These are phyloP conservation scores for Apamea monoglypha DNA, from an alignment of 2,888 invertebrate genomes.

Conservation along the genomic window DNA sequence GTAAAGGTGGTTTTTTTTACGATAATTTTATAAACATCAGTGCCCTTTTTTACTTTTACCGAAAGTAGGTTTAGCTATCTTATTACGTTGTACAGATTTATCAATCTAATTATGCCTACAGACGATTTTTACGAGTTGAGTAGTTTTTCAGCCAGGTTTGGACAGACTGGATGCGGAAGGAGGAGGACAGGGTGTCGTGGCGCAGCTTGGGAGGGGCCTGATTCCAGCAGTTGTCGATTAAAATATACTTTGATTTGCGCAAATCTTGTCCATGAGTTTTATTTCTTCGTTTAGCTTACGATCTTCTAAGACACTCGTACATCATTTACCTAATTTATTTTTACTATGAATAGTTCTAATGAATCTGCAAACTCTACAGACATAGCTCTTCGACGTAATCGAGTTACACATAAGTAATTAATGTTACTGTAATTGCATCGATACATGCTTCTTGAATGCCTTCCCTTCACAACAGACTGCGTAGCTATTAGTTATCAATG, in stretches of 20 bases:
- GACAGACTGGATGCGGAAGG: too few relatives aligned
- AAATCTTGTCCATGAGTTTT: background rate
- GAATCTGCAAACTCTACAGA: background rate
- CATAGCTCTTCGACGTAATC: background rate
- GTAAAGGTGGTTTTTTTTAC: background rate
- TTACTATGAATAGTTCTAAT: background rate
- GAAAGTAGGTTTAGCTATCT: too few relatives aligned
- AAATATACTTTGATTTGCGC: too few relatives aligned
- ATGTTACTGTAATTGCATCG: constrained; percentile 6
- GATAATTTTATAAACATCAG: background rate
- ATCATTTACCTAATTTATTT: background rate
- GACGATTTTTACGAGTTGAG: too few relatives aligned
- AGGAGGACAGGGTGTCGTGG: too few relatives aligned
- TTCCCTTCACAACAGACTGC: background rate
- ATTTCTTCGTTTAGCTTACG: background rate
- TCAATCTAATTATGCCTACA: too few relatives aligned
- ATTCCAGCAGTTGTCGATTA: too few relatives aligned
- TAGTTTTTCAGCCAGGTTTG: too few relatives aligned
- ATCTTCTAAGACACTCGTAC: background rate
- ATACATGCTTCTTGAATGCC: background rate
- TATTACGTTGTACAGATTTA: too few relatives aligned
- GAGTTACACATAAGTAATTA: background rate
- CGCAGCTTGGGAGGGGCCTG: too few relatives aligned
- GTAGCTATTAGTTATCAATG: background rate
- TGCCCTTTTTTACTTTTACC: background rate